Evolutionary conservation across 2,113 vertebrate species (phyloP).

Genomic region (Lagopus leucura): DNA sequence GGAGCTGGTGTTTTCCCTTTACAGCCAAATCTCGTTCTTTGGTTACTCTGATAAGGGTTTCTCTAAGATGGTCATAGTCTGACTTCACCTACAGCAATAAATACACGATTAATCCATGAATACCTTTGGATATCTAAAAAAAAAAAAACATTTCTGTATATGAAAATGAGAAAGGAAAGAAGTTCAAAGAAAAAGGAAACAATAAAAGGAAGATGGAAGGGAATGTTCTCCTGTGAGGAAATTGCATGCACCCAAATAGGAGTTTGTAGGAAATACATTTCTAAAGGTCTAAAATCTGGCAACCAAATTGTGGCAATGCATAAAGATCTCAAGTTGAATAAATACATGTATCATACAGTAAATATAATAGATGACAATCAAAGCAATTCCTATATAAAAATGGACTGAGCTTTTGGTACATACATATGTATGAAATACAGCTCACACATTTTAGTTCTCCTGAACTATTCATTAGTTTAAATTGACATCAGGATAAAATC

Average conservation of each 20-base stretch:
- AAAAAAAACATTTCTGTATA: background rate
- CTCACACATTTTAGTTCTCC: background rate
- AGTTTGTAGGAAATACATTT: background rate
- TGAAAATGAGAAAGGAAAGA: background rate
- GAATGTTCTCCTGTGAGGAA: background rate
- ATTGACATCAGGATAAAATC: background rate
- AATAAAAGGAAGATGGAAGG: background rate
- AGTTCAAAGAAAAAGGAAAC: background rate
- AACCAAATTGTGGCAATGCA: background rate
- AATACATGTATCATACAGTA: background rate
- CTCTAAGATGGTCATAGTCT: conserved; percentile 86
- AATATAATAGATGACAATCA: background rate
- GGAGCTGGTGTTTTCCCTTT: conserved; percentile 89
- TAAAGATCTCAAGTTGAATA: background rate
- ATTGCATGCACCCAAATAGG: background rate
- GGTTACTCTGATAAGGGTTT: conserved; percentile 84
- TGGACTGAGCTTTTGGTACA: background rate
- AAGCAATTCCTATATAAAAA: background rate
- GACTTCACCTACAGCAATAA: conserved; percentile 81
- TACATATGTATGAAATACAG: background rate
- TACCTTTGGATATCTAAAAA: background rate
- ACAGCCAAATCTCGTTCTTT: conserved; percentile 87
- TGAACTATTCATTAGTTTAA: background rate
- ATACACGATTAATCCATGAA: background rate
- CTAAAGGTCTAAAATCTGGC: background rate